Evolutionary conservation across 92 coral and sea anemone genomes (phyloP).

Genomic region (Epizoanthus stellaris): DNA sequence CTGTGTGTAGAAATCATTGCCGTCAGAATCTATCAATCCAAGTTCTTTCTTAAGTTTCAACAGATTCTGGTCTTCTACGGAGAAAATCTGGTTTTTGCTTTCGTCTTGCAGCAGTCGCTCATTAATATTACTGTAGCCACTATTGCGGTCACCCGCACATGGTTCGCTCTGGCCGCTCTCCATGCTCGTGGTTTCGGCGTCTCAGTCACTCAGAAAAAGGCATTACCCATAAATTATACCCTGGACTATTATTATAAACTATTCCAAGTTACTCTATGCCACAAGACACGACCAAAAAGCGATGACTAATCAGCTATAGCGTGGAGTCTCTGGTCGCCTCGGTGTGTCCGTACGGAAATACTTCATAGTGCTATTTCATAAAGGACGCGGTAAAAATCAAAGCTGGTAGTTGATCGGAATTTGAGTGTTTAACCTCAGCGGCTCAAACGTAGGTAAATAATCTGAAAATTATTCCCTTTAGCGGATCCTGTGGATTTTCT

Average conservation of each 20-base stretch:
- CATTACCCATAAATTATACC: not conserved
- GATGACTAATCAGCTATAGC: no score
- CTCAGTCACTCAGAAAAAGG: not conserved
- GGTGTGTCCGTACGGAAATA: no score
- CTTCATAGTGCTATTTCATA: no score
- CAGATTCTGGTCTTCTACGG: slow-evolving; percentile 78
- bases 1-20: slow-evolving; percentile 50
- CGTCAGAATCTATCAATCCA: slow-evolving; percentile 70
- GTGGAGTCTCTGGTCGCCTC: no score
- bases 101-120: slow-evolving; percentile 46
- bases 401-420: not conserved
- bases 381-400: not conserved
- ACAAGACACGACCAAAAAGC: no score
- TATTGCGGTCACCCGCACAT: slow-evolving; percentile 28
- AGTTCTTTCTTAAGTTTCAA: slow-evolving; percentile 80
- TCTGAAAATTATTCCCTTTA: slow-evolving; percentile 12
- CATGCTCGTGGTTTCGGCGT: not conserved
- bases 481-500: slow-evolving; percentile 3
- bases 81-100: slow-evolving; percentile 48
- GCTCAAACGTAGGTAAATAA: slow-evolving; percentile 27
- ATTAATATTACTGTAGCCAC: slow-evolving; percentile 30
- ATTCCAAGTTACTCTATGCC: no score
- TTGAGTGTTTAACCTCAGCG: slow-evolving; percentile 12
- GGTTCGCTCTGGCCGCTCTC: not conserved
- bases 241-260: not conserved